Conservation (phyloP, 2,888 invertebrate species). For the Empis livida region DNA sequence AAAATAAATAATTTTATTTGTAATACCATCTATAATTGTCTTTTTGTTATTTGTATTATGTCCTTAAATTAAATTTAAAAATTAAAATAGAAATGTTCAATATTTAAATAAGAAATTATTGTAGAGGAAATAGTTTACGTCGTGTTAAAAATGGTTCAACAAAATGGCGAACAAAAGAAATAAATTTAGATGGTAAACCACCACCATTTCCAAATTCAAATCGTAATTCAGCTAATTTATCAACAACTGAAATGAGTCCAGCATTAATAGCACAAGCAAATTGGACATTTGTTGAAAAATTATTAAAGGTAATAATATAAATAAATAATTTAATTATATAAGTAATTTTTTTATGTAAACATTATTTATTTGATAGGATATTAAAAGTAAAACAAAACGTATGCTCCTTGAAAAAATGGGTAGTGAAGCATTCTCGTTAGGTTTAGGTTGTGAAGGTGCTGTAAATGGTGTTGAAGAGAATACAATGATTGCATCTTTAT, state of each 20-base stretch:
- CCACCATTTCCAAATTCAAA: conserved; percentile 24
- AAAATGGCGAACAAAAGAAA: conserved; percentile 50
- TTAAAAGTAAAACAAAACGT: conserved; percentile 89
- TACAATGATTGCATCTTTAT: conserved; percentile 93
- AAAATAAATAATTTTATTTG: too few species aligned
- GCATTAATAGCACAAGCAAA: conserved; percentile 92
- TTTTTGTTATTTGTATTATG: too few species aligned
- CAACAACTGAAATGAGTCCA: conserved; percentile 47
- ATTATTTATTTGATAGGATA: conserved; percentile 46
- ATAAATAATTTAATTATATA: background rate
- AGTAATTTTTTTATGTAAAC: background rate
- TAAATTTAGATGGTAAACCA: conserved; percentile 39
- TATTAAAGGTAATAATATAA: conserved; percentile 61
- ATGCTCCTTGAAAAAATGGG: conserved; percentile 99
- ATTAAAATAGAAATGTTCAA: too few species aligned
- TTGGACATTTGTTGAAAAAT: conserved; percentile 94
- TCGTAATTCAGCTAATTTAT: conserved; percentile 31
- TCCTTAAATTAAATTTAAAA: too few species aligned
- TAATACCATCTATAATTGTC: too few species aligned
- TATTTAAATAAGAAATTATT: conserved; percentile 5
- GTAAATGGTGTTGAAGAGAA: conserved; percentile 82
- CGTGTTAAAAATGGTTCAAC: conserved; percentile 45
- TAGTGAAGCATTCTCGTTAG: conserved; percentile 87
- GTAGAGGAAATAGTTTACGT: conserved; percentile 42
- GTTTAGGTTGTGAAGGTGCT: conserved; percentile 67